These are phyloP conservation scores for Tenualosa thibaudeaui DNA, from an alignment of 2,797 vertebrate genomes.

Conservation along the genomic window DNA sequence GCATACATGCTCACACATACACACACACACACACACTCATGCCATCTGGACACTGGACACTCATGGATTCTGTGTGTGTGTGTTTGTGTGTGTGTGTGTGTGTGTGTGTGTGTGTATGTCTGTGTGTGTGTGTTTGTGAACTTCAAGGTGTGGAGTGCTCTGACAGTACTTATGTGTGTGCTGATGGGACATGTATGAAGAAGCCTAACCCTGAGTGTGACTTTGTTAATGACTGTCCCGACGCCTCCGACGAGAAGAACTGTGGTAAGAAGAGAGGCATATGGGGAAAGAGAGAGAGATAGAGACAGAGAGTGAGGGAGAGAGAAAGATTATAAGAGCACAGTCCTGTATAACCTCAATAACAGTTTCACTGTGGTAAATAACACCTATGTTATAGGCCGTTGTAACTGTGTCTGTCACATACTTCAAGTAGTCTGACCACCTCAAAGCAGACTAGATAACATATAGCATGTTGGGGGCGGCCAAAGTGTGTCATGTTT, in stretches of 20 bases:
- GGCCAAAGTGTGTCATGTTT: too few relatives aligned
- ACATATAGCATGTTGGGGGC: too few relatives aligned
- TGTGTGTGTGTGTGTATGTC: conserved; percentile 4
- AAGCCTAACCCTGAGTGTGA: conserved; percentile 91
- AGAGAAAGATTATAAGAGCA: neutral
- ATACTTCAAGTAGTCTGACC: too few relatives aligned
- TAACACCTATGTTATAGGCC: too few relatives aligned
- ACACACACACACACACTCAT: too few relatives aligned
- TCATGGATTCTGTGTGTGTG: neutral
- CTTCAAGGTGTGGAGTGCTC: conserved; percentile 81
- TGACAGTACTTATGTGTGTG: conserved; percentile 84
- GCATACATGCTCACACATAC: too few relatives aligned
- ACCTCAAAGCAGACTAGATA: too few relatives aligned
- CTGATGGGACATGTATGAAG: conserved; percentile 86
- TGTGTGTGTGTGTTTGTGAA: neutral
- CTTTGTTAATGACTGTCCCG: conserved; percentile 79
- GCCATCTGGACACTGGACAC: too few relatives aligned
- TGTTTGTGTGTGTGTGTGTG: conserved; percentile 33
- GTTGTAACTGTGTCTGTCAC: too few relatives aligned
- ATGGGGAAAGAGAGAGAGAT: neutral
- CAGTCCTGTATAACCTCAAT: too few relatives aligned
- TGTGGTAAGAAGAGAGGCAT: conserved; percentile 77
- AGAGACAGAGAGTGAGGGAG: neutral
- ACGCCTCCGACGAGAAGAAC: conserved; percentile 83
- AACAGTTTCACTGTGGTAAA: too few relatives aligned